Evolutionary conservation across 2,797 vertebrate genomes (phyloP).

Genomic region (Clarias fuscus): DNA sequence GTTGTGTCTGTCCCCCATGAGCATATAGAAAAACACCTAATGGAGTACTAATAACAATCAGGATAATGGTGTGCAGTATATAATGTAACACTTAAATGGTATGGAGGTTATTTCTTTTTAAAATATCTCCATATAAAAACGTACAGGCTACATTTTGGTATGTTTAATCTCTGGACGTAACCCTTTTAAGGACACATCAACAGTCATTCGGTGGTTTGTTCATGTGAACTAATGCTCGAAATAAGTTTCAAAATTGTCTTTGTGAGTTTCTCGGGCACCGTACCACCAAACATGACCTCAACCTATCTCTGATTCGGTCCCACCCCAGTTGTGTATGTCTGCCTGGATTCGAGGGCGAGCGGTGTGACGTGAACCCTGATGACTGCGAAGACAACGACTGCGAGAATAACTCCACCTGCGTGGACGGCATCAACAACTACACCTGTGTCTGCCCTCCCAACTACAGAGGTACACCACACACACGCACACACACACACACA

Average conservation of each 20-base stretch:
- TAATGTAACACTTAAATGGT: neutral
- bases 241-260: neutral
- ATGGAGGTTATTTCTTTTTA: neutral
- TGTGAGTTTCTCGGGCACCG: neutral
- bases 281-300: neutral
- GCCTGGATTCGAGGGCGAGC: conserved; percentile 88
- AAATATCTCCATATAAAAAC: neutral
- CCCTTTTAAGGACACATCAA: neutral
- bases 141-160: neutral
- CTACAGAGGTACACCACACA: conserved; percentile 77
- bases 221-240: neutral
- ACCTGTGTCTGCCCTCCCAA: conserved; percentile 90
- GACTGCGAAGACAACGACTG: conserved; percentile 98
- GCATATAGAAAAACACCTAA: neutral
- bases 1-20: neutral
- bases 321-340: conserved; percentile 84
- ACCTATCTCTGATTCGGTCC: conserved; percentile 2
- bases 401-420: conserved; percentile 94
- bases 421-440: conserved; percentile 96
- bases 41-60: neutral
- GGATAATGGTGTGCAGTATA: neutral
- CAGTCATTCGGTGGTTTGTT: neutral
- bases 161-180: neutral
- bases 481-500: neutral
- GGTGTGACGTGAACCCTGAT: conserved; percentile 90